These are phyloP conservation scores for Scaeva pyrastri DNA, from an alignment of 2,888 invertebrate species.

Conservation along the genomic window DNA sequence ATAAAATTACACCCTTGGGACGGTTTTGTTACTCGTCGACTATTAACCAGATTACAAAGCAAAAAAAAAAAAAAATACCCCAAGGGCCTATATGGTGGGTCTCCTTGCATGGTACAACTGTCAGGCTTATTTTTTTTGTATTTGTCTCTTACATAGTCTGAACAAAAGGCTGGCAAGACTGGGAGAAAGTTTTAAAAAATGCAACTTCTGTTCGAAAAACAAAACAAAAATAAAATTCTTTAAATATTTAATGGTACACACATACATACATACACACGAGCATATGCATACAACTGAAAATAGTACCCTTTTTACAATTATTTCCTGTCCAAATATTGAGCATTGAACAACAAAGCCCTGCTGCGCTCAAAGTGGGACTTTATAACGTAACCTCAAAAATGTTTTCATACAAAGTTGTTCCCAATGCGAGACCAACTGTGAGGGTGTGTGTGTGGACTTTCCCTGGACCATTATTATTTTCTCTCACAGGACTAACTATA, in stretches of 20 bases:
- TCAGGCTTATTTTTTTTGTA: not conserved
- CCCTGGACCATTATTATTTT: slow-evolving; percentile 14
- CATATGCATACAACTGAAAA: not conserved
- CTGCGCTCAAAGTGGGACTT: slow-evolving; percentile 9
- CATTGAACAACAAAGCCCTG: slow-evolving; percentile 3
- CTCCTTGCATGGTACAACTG: slow-evolving; percentile 32
- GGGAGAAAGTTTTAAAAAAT: slow-evolving; percentile 50
- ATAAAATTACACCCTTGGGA: slow-evolving; percentile 40
- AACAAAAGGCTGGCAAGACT: slow-evolving; percentile 10
- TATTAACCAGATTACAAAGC: slow-evolving; percentile 35
- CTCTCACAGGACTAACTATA: not conserved
- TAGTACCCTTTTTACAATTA: slow-evolving; percentile 27
- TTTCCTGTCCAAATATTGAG: not conserved
- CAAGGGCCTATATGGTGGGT: too few species aligned
- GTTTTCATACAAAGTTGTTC: slow-evolving; percentile 11
- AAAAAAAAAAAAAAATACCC: not conserved
- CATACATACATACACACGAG: too few species aligned
- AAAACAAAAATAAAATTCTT: slow-evolving; percentile 10
- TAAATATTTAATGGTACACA: slow-evolving; percentile 50
- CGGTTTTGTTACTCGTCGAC: not conserved
- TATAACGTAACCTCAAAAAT: slow-evolving; percentile 62
- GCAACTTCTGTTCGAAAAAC: slow-evolving; percentile 14
- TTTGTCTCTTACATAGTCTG: not conserved
- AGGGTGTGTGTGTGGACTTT: too few species aligned
- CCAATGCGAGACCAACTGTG: slow-evolving; percentile 6